Base-by-base conservation (phyloP, 2,888 invertebrate species). In the Ferdinandea cuprea region DNA sequence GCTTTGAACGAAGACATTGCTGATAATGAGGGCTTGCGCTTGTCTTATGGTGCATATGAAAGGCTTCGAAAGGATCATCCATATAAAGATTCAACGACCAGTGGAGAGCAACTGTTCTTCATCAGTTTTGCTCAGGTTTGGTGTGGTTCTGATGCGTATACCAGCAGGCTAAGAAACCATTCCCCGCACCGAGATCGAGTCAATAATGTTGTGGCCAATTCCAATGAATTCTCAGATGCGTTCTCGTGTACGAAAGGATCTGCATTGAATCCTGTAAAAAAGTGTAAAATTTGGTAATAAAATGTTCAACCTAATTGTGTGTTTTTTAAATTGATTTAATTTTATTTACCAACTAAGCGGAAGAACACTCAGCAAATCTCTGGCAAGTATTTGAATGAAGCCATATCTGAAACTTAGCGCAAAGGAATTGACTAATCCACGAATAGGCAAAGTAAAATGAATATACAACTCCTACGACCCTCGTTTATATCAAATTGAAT, bases 1-100 rank as follows among this genome's bases (percentile, higher is more conserved):
- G 86, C 87, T 6, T 58, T 88, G 13, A 90, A 90, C 40, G 89
- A 90, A 85, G 90, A 90, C 19, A 88, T 90, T 13, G 90, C 89
- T 1, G 89, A 90, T 32, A 88, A 87, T 40, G 89, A 90, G 77
- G 89, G 89, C 0, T 65, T 90, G 8, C 88, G 89, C 0, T 21
- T 90, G 76, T 88, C 89, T 0, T 86, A 87, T 13, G 88, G 88
- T 35, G 87, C 88, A 0, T 87, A 85, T 6, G 21, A 83, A 61
- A 35, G 76, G 21, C 50, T 61, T 11, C 19, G n/a, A 4, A 59
- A 52, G 37, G 52, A 68, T 40, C 56, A 56, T 6, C 8, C 42
- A 0, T 30, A 15, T 1, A 11, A 0, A 1, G 65, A 71, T 32
- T 21, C 58, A 9, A 21, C 2, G 3, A 37, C 76, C 9, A 61